Evolutionary conservation across 2,888 invertebrate species (phyloP), one percentile per base, ranked within the genome.

Genomic region (Chelonus formosanus): DNA sequence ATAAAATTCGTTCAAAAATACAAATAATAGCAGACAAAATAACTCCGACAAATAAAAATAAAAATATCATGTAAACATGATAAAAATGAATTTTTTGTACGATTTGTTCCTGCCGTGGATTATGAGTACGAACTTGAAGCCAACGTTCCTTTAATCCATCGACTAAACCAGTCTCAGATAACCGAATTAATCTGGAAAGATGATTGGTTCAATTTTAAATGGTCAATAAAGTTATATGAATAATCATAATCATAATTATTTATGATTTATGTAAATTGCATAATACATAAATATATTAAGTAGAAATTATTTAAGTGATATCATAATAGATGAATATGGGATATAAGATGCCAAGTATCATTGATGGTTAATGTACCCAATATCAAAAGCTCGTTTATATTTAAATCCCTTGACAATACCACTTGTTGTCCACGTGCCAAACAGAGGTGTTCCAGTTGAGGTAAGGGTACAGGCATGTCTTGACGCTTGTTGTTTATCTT

Each of bases 61-160:
- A 2, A 20, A 20, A 20, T 20, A 20, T 20, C 20, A 20, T 20
- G 20, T 20, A 20, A 1, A 20, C 20, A 20, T 20, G 20, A 20
- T 20, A 20, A 1, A 20, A 20, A 20, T 20, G 20, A 20, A 20
- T 20, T 20, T 20, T 20, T 20, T 20, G 20, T 20, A 20, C 20
- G 20, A 20, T 20, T 20, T 20, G 20, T 20, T 20, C 20, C 20
- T 20, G 20, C 20, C 1, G 2, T 20, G 1, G 20, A 20, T 20
- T 20, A 20, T 20, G 2, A 20, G 20, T 20, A 1, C 20, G 20
- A 20, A 20, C 20, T 20, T 20, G 20, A 2, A 20, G 20, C 68
- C 68, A 68, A 50, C 65, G 63, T 48, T 68, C 55, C 10, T 56
- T 58, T 6, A 68, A 8, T 43, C 53, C 50, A 57, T 65, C 62